Evolutionary conservation across 2,797 vertebrate genomes (phyloP), one percentile per base, ranked within the genome.

Genomic region (Chaetophractus vellerosus): DNA sequence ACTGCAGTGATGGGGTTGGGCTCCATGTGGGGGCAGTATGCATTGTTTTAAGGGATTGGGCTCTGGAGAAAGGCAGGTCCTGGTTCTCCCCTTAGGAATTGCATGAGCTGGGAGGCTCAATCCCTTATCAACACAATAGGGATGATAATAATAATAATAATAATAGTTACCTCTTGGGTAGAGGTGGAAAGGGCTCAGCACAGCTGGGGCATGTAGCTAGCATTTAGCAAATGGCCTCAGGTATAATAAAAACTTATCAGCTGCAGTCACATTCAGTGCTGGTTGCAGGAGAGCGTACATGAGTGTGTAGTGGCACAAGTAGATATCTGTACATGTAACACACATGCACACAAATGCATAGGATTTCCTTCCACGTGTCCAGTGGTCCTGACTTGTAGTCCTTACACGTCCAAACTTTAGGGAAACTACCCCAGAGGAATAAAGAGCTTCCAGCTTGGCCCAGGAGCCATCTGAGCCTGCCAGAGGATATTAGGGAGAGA

Each of bases 281-380:
- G 33, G 48, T 64, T 26, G 4, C 11, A 36, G 64, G 26, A 59
- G 72, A 14, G 7, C 14, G 36, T 88, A 11, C 21, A 0, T 0
- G 2, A 24, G n/a, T 6, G 0, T 66, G 28, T 19, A 31, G 9
- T 4, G 28, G 24, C 9, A 1, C 28, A 31, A 24, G 9, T 9
- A 63, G 5, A 14, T 14, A 9, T 55, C 10, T 41, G 31, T 2
- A 1, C n/a, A 6, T 68, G 9, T 68, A 10, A 18, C 50, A 41
- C 15, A 23, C 0, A 6, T 9, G 26, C 26, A 19, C 5, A 41
- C 15, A 23, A 0, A 6, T 9, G 26, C 26, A 19, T 3, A 0
- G 15, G 50, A 31, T 24, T 68, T 88, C 41, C 1, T 4, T 52
- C 55, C 21, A 11, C 5, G 1, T 31, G 19, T 15, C 23, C 31